These are phyloP conservation scores for Anser brachyrhynchus DNA, from an alignment of 2,113 vertebrate species.

Conservation along the genomic window DNA sequence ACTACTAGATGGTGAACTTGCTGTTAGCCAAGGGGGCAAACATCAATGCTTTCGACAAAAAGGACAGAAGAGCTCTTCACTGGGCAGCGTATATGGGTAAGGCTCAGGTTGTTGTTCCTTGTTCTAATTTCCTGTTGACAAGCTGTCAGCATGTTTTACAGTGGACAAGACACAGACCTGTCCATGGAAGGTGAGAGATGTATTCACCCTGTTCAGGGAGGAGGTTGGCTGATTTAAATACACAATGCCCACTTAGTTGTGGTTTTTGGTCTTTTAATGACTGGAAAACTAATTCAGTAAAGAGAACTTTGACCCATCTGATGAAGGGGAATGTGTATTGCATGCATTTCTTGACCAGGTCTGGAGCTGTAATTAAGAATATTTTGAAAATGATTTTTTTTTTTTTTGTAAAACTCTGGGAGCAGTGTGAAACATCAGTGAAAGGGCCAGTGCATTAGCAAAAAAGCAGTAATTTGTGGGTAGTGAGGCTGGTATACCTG, in stretches of 20 bases:
- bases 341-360: background rate
- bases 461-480: background rate
- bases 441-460: background rate
- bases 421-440: background rate
- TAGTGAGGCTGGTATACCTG: background rate
- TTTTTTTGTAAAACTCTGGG: background rate
- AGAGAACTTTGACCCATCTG: background rate
- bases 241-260: background rate
- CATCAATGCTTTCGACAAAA: conserved; percentile 98
- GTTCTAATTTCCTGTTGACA: background rate
- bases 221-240: background rate
- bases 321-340: background rate
- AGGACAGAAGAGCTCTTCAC: conserved; percentile 93
- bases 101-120: background rate
- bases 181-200: background rate
- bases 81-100: conserved; percentile 98
- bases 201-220: background rate
- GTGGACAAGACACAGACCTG: background rate
- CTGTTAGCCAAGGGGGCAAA: conserved; percentile 95
- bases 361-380: background rate
- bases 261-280: background rate
- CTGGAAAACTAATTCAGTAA: background rate
- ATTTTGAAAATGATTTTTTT: background rate
- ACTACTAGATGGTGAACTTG: conserved; percentile 92
- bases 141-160: background rate